Evolutionary conservation across 92 coral and sea anemone genomes (phyloP), one percentile per base, ranked within the genome.

Genomic region (Palythoa grandis): DNA sequence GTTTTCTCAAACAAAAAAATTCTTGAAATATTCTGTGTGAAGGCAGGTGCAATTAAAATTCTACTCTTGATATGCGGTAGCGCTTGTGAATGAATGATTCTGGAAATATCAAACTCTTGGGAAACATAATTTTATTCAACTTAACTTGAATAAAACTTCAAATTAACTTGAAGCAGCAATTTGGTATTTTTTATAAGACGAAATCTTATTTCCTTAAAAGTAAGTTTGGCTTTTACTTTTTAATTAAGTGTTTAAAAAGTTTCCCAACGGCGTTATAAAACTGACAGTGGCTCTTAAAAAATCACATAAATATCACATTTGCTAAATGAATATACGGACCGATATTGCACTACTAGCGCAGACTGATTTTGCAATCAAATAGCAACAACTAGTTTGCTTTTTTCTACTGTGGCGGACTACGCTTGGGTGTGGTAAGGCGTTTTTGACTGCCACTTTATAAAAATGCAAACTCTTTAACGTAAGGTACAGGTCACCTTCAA

Each of bases 1-100:
- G 20, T 80, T 57, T 10, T 13, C 48, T 3, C 43, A 52, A 52
- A 70, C 66, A 43, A 29, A 70, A 67, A 80, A 60, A 38, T 5
- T 60, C 72, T 19, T 40, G 23, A 70, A 4, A 65, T 22, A 13
- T 29, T 54, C 66, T 13, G 22, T 24, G 57, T n/a, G 40, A 80
- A 60, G 85, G 52, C 85, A 80, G 85, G 85, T 80, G 85, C 85
- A 65, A 63, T 80, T 65, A 66, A 47, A 40, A 80, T 80, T 47
- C 85, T 47, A 60, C 24, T 50, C 60, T 80, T 66, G 84, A 80
- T 65, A 52, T 48, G 25, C 66, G 85, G 65, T 66, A 80, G 47
- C 50, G 38, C 25, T 40, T 80, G 85, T 65, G 43, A 65, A 67
- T 47, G 39, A 39, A 54, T 37, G 7, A 25, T 25, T 63, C 12